Conservation (phyloP, 2,888 invertebrate species). For the Ormyrus nitidulus region DNA sequence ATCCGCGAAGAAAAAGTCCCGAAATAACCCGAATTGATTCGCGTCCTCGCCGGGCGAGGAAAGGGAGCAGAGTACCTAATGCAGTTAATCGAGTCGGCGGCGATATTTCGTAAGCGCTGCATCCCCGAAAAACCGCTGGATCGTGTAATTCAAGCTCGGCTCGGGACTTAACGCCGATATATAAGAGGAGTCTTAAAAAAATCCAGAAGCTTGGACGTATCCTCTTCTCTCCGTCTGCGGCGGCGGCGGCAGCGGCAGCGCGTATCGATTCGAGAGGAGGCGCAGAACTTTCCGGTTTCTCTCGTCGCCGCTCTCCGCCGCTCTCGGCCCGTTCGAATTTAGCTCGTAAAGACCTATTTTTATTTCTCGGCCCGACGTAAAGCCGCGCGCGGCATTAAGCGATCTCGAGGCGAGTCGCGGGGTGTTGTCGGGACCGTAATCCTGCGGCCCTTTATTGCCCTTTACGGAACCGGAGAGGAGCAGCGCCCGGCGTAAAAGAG, state of each 20-base stretch:
- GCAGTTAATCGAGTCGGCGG: slow-evolving; percentile 41
- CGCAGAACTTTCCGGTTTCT: slow-evolving; percentile 40
- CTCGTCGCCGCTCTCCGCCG: slow-evolving; percentile 12
- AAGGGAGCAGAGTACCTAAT: slow-evolving; percentile 23
- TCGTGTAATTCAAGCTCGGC: slow-evolving; percentile 47
- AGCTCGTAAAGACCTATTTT: slow-evolving; percentile 58
- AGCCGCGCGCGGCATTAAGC: slow-evolving; percentile 47
- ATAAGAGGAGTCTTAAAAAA: slow-evolving; percentile 37
- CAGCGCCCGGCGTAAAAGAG: slow-evolving; percentile 3
- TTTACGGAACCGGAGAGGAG: background rate
- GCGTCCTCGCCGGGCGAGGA: background rate
- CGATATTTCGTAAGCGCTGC: slow-evolving; percentile 42
- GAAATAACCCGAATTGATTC: slow-evolving; percentile 21
- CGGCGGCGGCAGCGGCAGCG: background rate
- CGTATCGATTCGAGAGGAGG: slow-evolving; percentile 32
- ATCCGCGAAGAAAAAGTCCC: background rate
- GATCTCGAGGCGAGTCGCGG: slow-evolving; percentile 12
- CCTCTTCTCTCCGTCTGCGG: slow-evolving; percentile 4
- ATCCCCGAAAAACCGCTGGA: slow-evolving; percentile 49
- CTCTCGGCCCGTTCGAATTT: slow-evolving; percentile 50
- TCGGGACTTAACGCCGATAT: background rate
- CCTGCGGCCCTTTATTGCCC: slow-evolving; percentile 55
- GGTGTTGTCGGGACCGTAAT: slow-evolving; percentile 47
- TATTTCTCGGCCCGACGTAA: slow-evolving; percentile 52
- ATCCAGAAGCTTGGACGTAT: slow-evolving; percentile 40